phyloP scores from a whole-genome alignment of 2,797 vertebrate genomes.

The Enteromius paludinosus region DNA sequence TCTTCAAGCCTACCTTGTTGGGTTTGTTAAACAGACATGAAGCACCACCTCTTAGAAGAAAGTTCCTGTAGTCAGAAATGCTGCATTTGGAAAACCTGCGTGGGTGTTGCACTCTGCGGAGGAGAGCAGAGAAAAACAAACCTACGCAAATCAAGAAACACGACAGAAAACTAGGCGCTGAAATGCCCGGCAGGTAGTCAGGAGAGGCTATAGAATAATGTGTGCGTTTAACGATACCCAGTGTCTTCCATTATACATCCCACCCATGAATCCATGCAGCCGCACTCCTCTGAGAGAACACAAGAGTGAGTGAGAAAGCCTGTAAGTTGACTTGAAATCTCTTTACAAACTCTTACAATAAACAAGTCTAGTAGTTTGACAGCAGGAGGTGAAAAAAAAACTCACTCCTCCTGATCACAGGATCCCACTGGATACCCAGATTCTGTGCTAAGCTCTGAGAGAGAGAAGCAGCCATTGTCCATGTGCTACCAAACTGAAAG shows the following conservation, averaged over 20 bases:
- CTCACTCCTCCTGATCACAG: slow-evolving; percentile 84
- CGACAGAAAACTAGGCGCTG: background rate
- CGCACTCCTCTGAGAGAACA: slow-evolving; percentile 80
- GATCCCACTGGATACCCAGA: slow-evolving; percentile 89
- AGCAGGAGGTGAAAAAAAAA: slow-evolving; percentile 31
- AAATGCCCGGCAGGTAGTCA: background rate
- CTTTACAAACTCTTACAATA: background rate
- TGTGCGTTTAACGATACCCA: slow-evolving; percentile 73
- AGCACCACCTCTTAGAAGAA: slow-evolving; percentile 83
- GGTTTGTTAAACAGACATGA: slow-evolving; percentile 89
- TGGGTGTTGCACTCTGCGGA: slow-evolving; percentile 83
- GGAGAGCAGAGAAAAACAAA: slow-evolving; percentile 19
- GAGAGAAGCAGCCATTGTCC: slow-evolving; percentile 84
- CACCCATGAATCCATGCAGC: slow-evolving; percentile 87
- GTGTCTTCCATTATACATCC: slow-evolving; percentile 92
- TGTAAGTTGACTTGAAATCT: slow-evolving; percentile 23
- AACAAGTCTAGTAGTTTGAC: slow-evolving; percentile 5
- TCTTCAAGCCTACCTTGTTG: slow-evolving; percentile 78
- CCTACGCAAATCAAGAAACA: slow-evolving; percentile 1
- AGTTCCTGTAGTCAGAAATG: slow-evolving; percentile 86
- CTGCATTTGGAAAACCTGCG: slow-evolving; percentile 89
- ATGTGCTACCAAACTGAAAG: slow-evolving; percentile 83
- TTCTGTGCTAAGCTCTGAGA: slow-evolving; percentile 89
- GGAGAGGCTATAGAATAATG: background rate
- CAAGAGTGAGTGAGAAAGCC: slow-evolving; percentile 40